A percentile compares a stretch with the other conserved stretches of the same genome.
Conservation (phyloP, 2,797 vertebrate genomes). For the Balearica regulorum region DNA sequence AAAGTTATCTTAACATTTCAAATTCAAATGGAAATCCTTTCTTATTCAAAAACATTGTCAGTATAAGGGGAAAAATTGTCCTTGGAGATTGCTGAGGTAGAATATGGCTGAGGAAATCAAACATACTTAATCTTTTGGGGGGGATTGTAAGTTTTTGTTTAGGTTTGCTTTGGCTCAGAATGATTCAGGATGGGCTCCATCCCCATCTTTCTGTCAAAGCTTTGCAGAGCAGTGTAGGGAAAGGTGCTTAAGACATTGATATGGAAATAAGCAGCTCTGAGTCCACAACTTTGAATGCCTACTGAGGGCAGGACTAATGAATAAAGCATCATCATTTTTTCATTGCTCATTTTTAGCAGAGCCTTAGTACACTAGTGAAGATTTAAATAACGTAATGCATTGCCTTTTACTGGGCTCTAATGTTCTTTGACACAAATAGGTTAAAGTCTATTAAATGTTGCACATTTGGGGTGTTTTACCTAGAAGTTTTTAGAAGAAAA, state of each 20-base stretch:
- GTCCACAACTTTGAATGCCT: neutral
- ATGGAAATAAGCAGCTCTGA: neutral
- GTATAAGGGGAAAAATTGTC: neutral
- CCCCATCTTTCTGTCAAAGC: neutral
- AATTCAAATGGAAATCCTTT: slow-evolving; percentile 30
- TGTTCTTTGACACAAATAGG: neutral
- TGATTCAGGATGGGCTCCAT: neutral
- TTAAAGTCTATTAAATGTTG: neutral
- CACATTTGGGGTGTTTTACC: neutral
- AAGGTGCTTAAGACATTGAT: neutral
- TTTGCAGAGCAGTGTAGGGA: neutral
- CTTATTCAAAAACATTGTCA: neutral
- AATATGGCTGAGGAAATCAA: neutral
- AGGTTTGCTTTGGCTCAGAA: neutral
- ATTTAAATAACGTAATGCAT: neutral
- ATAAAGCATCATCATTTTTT: neutral
- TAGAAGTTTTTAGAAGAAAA: neutral
- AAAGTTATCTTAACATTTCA: neutral
- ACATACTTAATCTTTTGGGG: neutral
- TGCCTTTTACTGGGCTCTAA: neutral
- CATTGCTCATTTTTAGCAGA: neutral
- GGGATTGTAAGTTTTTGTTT: neutral
- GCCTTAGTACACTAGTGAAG: neutral
- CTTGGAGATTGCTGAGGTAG: neutral
- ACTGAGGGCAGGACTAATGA: neutral